Base-by-base conservation (phyloP, 1,140 invertebrate species). In the Ephestia elutella region DNA sequence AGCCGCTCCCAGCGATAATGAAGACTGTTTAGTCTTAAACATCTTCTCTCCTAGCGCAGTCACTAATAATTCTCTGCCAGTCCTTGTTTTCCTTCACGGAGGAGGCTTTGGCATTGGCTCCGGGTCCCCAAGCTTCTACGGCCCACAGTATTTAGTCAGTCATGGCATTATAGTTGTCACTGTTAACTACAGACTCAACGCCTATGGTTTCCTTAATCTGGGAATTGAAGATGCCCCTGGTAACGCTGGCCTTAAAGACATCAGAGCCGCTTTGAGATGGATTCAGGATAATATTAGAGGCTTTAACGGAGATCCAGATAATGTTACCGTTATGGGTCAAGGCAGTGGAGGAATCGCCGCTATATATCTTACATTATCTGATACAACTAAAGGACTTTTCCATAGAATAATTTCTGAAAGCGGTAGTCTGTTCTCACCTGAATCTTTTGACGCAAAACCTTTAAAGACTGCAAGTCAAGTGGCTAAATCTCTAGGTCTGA, bases 131-230 rank as follows among this genome's bases (percentile, higher is more conserved):
- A 84, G 75, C 18, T 89, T 86, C 19, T 90, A 91, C 66, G 89
- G 89, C 7, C 87, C 90, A 0, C 86, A 91, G 35, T 89, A 90
- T 56, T 78, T 92, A 4, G 73, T 90, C 35, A 82, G 80, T 15
- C 78, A 92, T 61, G 90, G 87, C 1, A 68, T 92, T 0, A 75
- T 92, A 3, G 80, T 92, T 0, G 90, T 92, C 1, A 90, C 90
- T 0, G 66, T 91, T 8, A 91, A 89, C 63, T 92, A 92, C 59
- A 82, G 92, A 50, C 63, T 92, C 9, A 92, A 92, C 70, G 87
- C 87, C 0, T 91, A 92, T 49, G 92, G 93, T 0, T 95, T 94
- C 71, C 80, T 95, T 0, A 92, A 92, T 66, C 87, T 94, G 4
- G 91, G 71, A 70, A 91, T 76, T 11, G 56, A 70, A 28, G 89